These are phyloP conservation scores for Phalangium opilio DNA, from an alignment of 2,888 invertebrate genomes.

Conservation along the genomic window DNA sequence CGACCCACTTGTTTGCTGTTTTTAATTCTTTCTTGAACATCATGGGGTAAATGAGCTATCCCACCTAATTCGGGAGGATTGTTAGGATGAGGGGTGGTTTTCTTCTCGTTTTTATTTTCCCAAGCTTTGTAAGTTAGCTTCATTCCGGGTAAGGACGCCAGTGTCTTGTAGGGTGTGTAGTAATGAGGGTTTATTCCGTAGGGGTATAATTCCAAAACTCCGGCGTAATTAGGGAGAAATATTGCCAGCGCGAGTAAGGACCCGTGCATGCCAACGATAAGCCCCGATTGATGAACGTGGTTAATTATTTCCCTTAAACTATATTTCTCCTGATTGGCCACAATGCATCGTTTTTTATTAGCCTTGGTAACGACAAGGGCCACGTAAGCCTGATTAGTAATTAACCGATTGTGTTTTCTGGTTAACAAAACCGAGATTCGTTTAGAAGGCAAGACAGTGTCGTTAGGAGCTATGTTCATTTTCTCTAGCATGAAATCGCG, in stretches of 20 bases:
- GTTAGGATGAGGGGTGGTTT: slow-evolving; percentile 30
- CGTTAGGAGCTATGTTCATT: slow-evolving; percentile 10
- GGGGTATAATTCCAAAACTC: slow-evolving; percentile 37
- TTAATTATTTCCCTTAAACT: slow-evolving; percentile 25
- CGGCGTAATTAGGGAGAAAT: slow-evolving; percentile 30
- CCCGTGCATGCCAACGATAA: slow-evolving; percentile 35
- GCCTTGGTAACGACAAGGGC: slow-evolving; percentile 23
- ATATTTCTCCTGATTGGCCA: slow-evolving; percentile 10
- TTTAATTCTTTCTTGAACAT: slow-evolving; percentile 27
- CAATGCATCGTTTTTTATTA: slow-evolving; percentile 18
- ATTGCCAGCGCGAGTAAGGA: slow-evolving; percentile 33
- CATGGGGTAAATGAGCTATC: slow-evolving; percentile 28
- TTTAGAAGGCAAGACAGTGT: neutral
- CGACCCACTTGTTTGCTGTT: slow-evolving; percentile 25
- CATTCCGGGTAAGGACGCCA: slow-evolving; percentile 28
- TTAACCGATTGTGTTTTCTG: slow-evolving; percentile 31
- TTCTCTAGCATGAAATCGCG: slow-evolving; percentile 21
- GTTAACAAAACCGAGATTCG: slow-evolving; percentile 26
- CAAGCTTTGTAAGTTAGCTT: slow-evolving; percentile 32
- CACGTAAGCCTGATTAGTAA: slow-evolving; percentile 34
- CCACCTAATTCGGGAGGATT: slow-evolving; percentile 31
- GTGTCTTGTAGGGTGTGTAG: slow-evolving; percentile 34
- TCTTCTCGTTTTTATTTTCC: slow-evolving; percentile 28
- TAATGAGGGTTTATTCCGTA: slow-evolving; percentile 33
- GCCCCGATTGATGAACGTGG: slow-evolving; percentile 18